These are phyloP conservation scores for Lagodon rhomboides DNA, from an alignment of 2,797 vertebrate species.

Conservation along the genomic window DNA sequence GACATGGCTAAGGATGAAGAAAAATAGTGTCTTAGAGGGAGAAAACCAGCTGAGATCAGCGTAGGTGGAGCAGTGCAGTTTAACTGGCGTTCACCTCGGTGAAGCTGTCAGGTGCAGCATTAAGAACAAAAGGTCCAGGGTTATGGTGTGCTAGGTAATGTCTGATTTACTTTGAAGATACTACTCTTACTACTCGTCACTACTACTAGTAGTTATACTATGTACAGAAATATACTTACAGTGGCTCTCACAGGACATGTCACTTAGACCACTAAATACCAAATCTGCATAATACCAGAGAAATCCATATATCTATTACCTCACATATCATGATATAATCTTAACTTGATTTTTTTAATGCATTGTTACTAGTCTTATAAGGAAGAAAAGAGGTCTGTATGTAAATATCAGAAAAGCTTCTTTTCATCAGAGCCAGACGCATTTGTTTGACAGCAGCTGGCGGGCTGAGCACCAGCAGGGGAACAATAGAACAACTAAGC, in stretches of 20 bases:
- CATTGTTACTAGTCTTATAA: not conserved
- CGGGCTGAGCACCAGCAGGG: not conserved
- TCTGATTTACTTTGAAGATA: not conserved
- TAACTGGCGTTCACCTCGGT: slow-evolving; percentile 4
- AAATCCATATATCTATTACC: too few relatives aligned
- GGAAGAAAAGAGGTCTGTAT: not conserved
- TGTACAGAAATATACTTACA: too few relatives aligned
- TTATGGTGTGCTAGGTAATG: not conserved
- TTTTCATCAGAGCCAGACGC: not conserved
- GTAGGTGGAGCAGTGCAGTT: not conserved
- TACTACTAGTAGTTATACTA: too few relatives aligned
- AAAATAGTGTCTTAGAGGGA: not conserved
- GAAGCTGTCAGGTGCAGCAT: not conserved
- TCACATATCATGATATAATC: too few relatives aligned
- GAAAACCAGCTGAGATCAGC: slow-evolving; percentile 10
- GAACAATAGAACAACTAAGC: not conserved
- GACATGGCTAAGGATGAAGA: not conserved
- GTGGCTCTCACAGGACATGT: too few relatives aligned
- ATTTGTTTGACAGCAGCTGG: not conserved
- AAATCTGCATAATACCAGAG: too few relatives aligned
- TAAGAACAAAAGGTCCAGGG: not conserved
- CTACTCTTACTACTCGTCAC: too few relatives aligned
- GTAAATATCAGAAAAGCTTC: not conserved
- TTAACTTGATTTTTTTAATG: not conserved
- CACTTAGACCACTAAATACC: too few relatives aligned